These are phyloP conservation scores for Temnothorax ravouxi DNA, from an alignment of 2,888 invertebrate genomes.

Conservation along the genomic window DNA sequence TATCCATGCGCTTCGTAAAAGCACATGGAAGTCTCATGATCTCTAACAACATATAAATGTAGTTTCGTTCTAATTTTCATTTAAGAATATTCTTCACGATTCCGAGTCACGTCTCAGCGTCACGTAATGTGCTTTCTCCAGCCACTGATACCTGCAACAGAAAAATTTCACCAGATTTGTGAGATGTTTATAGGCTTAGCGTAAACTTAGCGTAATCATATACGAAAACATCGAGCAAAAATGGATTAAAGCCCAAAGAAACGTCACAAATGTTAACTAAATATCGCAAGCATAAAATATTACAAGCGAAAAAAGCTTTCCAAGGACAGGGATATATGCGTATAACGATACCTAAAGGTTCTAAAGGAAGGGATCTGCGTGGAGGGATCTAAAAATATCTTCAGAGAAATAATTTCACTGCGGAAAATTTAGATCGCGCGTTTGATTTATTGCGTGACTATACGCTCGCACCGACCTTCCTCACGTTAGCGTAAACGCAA, in stretches of 20 bases:
- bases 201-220: not conserved
- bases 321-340: not conserved
- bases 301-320: not conserved
- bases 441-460: not conserved
- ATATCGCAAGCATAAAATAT: not conserved
- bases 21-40: conserved; percentile 23
- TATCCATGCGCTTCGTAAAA: conserved; percentile 28
- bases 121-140: conserved; percentile 69
- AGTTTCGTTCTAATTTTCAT: conserved; percentile 18
- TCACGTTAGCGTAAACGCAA: conserved; percentile 34
- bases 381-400: not conserved
- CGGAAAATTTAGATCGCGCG: not conserved
- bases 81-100: conserved; percentile 29
- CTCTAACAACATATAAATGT: conserved; percentile 13
- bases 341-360: not conserved
- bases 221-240: not conserved
- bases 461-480: conserved; percentile 6
- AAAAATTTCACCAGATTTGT: conserved; percentile 22
- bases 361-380: not conserved
- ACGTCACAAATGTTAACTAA: not conserved
- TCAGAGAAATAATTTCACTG: not conserved
- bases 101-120: conserved; percentile 66
- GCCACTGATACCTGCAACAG: conserved; percentile 80
- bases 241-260: not conserved
- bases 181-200: not conserved